These are phyloP conservation scores for Cassiopea xamachana DNA, from an alignment of 30 jellyfish, hydroid and myxozoan genomes.

Conservation along the genomic window DNA sequence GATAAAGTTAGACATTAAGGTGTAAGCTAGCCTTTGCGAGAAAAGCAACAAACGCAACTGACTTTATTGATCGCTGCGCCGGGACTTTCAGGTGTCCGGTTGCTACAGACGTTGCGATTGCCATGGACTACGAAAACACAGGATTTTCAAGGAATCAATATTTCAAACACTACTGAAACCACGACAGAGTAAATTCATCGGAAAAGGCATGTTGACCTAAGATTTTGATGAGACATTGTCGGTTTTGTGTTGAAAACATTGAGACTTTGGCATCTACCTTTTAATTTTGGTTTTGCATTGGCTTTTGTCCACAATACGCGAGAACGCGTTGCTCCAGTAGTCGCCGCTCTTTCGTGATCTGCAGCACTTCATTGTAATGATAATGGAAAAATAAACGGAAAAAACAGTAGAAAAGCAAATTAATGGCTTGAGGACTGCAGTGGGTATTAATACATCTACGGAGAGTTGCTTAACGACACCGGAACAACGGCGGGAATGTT, in stretches of 20 bases:
- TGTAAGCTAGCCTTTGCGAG: background rate
- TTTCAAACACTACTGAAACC: background rate
- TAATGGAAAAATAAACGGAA: background rate
- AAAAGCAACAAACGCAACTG: background rate
- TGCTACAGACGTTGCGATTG: background rate
- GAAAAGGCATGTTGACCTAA: background rate
- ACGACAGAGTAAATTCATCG: background rate
- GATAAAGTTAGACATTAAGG: background rate
- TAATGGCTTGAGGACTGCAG: background rate
- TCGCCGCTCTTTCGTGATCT: constrained; percentile 8
- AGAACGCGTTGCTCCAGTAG: background rate
- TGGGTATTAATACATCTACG: too few relatives aligned
- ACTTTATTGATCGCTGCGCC: background rate
- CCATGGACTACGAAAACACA: constrained; percentile 6
- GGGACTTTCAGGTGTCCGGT: background rate
- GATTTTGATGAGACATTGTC: background rate
- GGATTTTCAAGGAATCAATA: background rate
- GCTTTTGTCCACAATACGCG: too few relatives aligned
- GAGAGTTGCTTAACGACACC: too few relatives aligned
- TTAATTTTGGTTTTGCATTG: background rate
- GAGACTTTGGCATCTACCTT: background rate
- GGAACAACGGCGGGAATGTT: too few relatives aligned
- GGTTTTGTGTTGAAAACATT: background rate
- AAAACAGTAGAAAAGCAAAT: background rate
- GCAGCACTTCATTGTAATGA: background rate